phyloP scores from a whole-genome alignment of 2,888 invertebrate species.

The Taenaris catops region DNA sequence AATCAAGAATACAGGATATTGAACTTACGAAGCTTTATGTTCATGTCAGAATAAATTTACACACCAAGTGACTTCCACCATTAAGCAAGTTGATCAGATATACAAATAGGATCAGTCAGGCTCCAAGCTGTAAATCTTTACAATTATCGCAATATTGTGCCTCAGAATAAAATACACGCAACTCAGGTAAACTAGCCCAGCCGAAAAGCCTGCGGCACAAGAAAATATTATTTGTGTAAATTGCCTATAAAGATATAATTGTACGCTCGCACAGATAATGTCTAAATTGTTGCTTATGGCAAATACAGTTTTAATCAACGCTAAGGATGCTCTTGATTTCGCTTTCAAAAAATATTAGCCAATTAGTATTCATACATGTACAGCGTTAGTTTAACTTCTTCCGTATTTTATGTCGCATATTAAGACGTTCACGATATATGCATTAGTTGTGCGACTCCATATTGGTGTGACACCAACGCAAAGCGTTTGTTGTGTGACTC shows the following conservation, averaged over 20 bases:
- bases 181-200: constrained; percentile 1
- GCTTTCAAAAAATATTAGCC: too few relatives aligned
- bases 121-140: constrained; percentile 6
- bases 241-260: constrained; percentile 8
- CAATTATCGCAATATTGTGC: constrained; percentile 5
- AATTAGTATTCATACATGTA: too few relatives aligned
- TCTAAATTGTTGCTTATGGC: constrained; percentile 5
- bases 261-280: constrained; percentile 5
- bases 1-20: too few relatives aligned
- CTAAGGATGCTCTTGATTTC: background rate
- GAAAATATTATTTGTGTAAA: constrained; percentile 3
- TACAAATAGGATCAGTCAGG: constrained; percentile 7
- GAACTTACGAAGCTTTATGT: too few relatives aligned
- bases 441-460: too few relatives aligned
- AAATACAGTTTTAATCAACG: constrained; percentile 1
- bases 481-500: too few relatives aligned
- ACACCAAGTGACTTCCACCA: too few relatives aligned
- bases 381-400: too few relatives aligned
- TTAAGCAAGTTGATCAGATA: constrained; percentile 2
- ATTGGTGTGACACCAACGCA: too few relatives aligned
- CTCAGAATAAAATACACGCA: background rate
- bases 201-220: constrained; percentile 3
- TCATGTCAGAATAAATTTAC: too few relatives aligned
- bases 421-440: too few relatives aligned
- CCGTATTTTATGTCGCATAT: too few relatives aligned